Base-by-base conservation (phyloP, 2,888 invertebrate genomes). In the Ferdinandea cuprea region DNA sequence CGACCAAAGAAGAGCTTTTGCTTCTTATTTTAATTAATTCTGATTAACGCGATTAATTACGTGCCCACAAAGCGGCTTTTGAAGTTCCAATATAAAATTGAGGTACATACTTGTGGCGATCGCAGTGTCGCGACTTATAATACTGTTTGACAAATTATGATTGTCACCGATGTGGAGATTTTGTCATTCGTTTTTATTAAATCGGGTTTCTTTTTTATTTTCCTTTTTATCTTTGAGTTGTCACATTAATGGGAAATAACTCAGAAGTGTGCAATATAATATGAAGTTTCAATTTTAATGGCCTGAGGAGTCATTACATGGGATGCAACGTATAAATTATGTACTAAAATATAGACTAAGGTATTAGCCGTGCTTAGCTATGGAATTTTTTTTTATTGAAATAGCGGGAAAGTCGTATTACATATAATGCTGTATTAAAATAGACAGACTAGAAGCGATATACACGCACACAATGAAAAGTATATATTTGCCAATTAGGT, bases 21-120 rank as follows among this genome's bases (percentile, higher is more conserved):
- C 66, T 65, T 71, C 32, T 71, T 37, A 9, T 58, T 71, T 77
- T 77, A 81, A 77, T 81, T 81, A 81, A 77, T 46, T 63, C 66
- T 77, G 77, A 81, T 81, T 81, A 81, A 81, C 71, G 77, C 77
- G 65, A 81, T 81, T 77, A 81, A 81, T 71, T 77, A 66, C 59
- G 68, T 63, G 71, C 28, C 59, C 44, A 37, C 30, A 63, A 54
- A 58, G 58, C 65, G 76, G 77, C 54, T 48, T 54, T 65, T 66
- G 32, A 40, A 42, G 52, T 40, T 71, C 48, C 30, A 63, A 44
- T 37, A 40, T 44, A 25, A 58, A 68, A 46, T 19, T 59, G 56
- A 5, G 32, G 13, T 13, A 35, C 30, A 4, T 52, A 50, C 50
- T 30, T 17, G 37, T 28, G 17, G 3, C n/a, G 35, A 13, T 25